Evolutionary conservation across 2,113 vertebrate species (phyloP).

Genomic region (Alces alces): DNA sequence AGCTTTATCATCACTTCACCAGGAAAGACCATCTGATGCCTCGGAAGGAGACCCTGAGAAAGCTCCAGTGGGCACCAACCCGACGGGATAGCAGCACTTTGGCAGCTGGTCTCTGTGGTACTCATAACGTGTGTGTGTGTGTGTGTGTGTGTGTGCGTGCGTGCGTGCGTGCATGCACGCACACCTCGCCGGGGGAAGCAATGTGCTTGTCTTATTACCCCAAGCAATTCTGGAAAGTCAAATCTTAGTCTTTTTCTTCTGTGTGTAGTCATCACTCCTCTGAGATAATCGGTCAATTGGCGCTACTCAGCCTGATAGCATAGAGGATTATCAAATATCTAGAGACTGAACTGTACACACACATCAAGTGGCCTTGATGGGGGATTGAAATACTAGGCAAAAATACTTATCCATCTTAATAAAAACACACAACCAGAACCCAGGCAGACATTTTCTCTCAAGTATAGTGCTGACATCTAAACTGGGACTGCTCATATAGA

Average conservation of each 20-base stretch:
- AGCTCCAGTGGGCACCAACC: background rate
- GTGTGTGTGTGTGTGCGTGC: background rate
- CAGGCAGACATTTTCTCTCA: background rate
- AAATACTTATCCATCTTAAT: background rate
- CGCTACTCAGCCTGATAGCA: background rate
- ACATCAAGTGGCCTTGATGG: background rate
- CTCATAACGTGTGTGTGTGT: too few relatives aligned
- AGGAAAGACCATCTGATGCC: background rate
- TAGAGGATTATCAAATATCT: background rate
- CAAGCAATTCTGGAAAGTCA: background rate
- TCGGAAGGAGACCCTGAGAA: background rate
- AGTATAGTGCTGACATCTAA: background rate
- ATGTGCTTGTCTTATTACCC: background rate
- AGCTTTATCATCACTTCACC: background rate
- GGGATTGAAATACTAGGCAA: background rate
- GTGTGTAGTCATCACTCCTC: background rate
- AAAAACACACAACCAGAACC: background rate
- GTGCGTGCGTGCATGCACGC: too few relatives aligned
- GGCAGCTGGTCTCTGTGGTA: background rate
- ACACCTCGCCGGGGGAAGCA: background rate
- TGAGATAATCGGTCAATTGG: background rate
- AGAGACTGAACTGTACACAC: background rate
- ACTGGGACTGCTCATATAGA: background rate
- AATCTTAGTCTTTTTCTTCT: background rate
- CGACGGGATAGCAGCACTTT: background rate